Conservation (phyloP, 2,113 vertebrate genomes). For the Entomyzon cyanotis region DNA sequence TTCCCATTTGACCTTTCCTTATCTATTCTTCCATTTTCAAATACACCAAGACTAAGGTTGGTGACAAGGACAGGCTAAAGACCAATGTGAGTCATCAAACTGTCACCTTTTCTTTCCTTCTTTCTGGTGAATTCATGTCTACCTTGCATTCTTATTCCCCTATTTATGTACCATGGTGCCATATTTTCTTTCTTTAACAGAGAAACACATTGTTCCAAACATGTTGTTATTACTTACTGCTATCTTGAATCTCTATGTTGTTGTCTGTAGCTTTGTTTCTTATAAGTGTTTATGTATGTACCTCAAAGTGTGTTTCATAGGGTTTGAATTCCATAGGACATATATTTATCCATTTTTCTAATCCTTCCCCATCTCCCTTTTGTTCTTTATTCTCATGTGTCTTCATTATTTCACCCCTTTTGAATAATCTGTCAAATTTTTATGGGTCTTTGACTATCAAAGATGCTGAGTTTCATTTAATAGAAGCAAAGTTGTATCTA, state of each 20-base stretch:
- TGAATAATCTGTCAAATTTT: not conserved
- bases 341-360: not conserved
- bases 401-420: not conserved
- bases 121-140: not conserved
- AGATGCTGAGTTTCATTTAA: not conserved
- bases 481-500: not conserved
- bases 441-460: not conserved
- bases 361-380: not conserved
- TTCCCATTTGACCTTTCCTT: not conserved
- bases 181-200: not conserved
- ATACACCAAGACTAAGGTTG: not conserved
- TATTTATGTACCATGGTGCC: not conserved
- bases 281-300: not conserved
- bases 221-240: not conserved
- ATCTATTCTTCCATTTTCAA: not conserved
- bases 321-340: not conserved
- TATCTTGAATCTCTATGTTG: not conserved
- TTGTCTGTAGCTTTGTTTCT: not conserved
- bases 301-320: not conserved
- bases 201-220: not conserved
- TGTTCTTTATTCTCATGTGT: not conserved
- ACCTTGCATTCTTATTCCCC: not conserved
- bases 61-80: not conserved
- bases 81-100: not conserved
- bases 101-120: not conserved